Evolutionary conservation across 2,888 invertebrate species (phyloP), one percentile per base, ranked within the genome.

Genomic region (Selenia dentaria): DNA sequence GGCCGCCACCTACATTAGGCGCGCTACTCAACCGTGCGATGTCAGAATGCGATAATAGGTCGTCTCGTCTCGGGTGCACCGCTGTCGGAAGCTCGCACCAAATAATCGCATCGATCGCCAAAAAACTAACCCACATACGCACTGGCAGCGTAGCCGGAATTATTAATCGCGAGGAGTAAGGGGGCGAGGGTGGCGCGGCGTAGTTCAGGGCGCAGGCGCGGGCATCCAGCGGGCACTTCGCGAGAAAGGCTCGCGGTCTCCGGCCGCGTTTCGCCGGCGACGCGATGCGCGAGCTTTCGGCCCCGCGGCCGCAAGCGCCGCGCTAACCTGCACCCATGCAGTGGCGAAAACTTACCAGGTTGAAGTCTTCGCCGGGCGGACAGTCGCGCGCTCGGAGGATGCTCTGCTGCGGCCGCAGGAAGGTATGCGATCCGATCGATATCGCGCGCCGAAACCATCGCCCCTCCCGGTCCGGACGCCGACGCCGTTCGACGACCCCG

Each of bases 381-480:
- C 89, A 83, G 78, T 88, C 89, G 81, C 94, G 94, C 92, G 95
- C 95, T 93, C 94, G 95, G 93, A 95, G 94, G 93, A 96, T 96
- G 96, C 96, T 96, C 93, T 96, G 96, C 94, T 96, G 96, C 94
- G 96, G 96, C 93, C 95, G 96, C 92, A 96, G 96, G 93, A 96
- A 96, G 96, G 96, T 96, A 92, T 93, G 84, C 79, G 76, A 74
- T 78, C 64, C 82, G 91, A 83, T 91, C 91, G 83, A 85, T 92
- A 81, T 75, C 83, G 79, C 80, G 82, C 85, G 85, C 86, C 87
- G 83, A 83, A 86, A 84, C 83, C 78, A 78, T 74, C 83, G 82
- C 86, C 85, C 88, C 85, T 84, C 84, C 86, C 87, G 83, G 78
- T 79, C 80, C 84, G 83, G 82, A 79, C 83, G 83, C 82, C 84